phyloP scores from a whole-genome alignment of 2,888 invertebrate species.

The Chalcis sispes region DNA sequence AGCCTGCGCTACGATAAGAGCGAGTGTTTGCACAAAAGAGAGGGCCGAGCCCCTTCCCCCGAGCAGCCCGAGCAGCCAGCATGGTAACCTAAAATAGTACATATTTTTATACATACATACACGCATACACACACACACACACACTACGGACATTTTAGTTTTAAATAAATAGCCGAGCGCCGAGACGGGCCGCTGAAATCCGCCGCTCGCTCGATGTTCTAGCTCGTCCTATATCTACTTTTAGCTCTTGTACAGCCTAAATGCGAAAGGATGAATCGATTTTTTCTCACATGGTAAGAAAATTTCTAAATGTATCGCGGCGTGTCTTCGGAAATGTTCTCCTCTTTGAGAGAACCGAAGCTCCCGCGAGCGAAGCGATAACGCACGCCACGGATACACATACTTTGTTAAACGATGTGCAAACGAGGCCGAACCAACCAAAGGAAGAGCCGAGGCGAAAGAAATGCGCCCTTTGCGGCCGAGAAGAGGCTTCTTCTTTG shows the following conservation, averaged over 20 bases:
- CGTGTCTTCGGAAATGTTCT: no score
- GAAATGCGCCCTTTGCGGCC: not conserved
- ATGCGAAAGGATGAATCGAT: no score
- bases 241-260: no score
- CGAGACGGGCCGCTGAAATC: not conserved
- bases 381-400: not conserved
- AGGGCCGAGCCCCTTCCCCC: conserved; percentile 20
- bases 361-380: no score
- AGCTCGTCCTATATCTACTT: no score
- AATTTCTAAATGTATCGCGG: no score
- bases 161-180: conserved; percentile 29
- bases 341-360: no score
- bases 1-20: conserved; percentile 57
- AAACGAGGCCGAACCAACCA: not conserved
- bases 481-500: not conserved
- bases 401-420: conserved; percentile 40
- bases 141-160: conserved; percentile 24
- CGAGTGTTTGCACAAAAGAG: conserved; percentile 60
- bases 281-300: no score
- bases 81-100: no score
- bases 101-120: no score
- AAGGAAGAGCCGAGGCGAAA: not conserved
- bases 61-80: no score
- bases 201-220: no score
- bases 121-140: not conserved